Percentiles rank a stretch among this genome's conserved stretches.
These are phyloP conservation scores for Limnephilus marmoratus DNA, from an alignment of 2,888 invertebrate genomes.

Conservation along the genomic window DNA sequence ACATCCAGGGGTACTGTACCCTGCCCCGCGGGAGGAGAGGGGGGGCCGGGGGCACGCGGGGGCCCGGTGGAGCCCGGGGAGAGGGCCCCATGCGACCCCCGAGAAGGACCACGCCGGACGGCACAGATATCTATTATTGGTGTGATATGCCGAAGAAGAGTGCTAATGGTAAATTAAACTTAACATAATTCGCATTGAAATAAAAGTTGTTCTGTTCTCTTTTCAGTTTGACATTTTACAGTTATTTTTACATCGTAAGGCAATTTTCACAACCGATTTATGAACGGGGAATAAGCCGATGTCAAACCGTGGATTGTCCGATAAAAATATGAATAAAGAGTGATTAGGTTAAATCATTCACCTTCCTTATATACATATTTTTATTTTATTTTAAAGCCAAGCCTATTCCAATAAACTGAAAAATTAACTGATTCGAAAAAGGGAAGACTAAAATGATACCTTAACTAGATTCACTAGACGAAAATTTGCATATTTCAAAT, in stretches of 20 bases:
- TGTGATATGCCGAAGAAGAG: constrained; percentile 85
- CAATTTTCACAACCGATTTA: background rate
- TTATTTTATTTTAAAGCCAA: too few relatives aligned
- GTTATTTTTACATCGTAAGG: background rate
- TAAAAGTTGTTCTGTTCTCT: background rate
- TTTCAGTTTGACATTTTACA: background rate
- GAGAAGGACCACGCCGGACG: constrained; percentile 87
- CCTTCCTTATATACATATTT: too few relatives aligned
- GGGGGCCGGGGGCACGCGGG: constrained; percentile 67
- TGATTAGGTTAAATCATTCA: too few relatives aligned
- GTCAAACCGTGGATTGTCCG: background rate
- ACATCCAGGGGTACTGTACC: constrained; percentile 76
- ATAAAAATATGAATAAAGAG: too few relatives aligned
- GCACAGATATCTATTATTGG: constrained; percentile 92
- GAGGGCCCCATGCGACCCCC: constrained; percentile 77
- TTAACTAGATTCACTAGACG: background rate
- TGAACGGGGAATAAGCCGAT: background rate
- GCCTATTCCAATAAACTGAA: too few relatives aligned
- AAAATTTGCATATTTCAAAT: background rate
- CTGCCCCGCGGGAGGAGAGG: constrained; percentile 72
- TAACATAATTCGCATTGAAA: constrained; percentile 36
- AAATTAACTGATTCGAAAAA: too few relatives aligned
- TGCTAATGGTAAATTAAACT: constrained; percentile 72
- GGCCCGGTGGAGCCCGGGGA: constrained; percentile 67
- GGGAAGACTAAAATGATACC: too few relatives aligned